Evolutionary conservation across 2,113 vertebrate genomes (phyloP), one percentile per base, ranked within the genome.

Genomic region (Corydoras sp.): DNA sequence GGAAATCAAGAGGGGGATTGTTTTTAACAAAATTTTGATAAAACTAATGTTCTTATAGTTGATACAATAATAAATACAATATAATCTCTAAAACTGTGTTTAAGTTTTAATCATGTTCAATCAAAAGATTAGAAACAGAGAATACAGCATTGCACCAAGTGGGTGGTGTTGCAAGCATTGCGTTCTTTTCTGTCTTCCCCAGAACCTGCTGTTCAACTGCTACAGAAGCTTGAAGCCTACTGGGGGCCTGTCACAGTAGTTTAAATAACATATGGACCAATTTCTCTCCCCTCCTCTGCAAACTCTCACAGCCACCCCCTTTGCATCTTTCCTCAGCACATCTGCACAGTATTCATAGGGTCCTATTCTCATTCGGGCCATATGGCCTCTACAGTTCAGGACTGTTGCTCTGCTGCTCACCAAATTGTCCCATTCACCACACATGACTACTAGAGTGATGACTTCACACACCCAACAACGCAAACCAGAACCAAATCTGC

Each of bases 281-380:
- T 69, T 74, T 74, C 68, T 70, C 66, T 78, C 55, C 2, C 2
- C 30, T 35, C 9, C 62, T 30, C 8, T 10, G 35, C 15, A 50
- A 71, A 60, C 71, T 73, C 77, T 82, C 74, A 31, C 2, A 75
- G 58, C 63, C 48, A 43, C 63, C 29, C 13, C 56, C 50, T 50
- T 55, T 11, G 12, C 60, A 12, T 53, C 55, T 79, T 56, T 65
- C 84, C 72, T 69, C 75, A 72, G 71, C 83, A 84, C 87, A 84
- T 81, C 84, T 88, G 84, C 84, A 86, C 70, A 6, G 4, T 71
- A 83, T 81, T 86, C 81, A 83, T 76, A 43, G 77, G 74, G 78
- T 83, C 82, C 83, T 72, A 85, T 86, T 87, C 82, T 87, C 84
- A 83, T 86, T 79, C 75, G 78, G 65, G 72, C 88, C 88, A 88